Conservation (phyloP, 2,797 vertebrate species). For the Anniella stebbinsi region DNA sequence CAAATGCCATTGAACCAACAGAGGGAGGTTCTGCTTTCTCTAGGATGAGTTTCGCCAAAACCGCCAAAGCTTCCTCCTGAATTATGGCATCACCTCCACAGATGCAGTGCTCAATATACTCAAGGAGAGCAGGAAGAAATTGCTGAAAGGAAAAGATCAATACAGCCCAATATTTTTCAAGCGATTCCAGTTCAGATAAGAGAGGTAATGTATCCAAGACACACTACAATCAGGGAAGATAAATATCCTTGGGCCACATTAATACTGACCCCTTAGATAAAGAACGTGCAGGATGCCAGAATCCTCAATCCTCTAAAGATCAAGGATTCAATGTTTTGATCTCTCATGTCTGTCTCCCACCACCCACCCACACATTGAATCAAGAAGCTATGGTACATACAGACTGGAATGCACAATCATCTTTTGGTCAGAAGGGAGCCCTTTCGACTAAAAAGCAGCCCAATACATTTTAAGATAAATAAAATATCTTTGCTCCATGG, state of each 20-base stretch:
- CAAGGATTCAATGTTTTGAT: neutral
- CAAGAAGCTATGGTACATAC: neutral
- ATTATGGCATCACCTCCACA: constrained; percentile 66
- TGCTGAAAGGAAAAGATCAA: constrained; percentile 77
- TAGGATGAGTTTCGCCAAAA: constrained; percentile 90
- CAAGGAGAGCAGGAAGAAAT: constrained; percentile 90
- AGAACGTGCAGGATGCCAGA: neutral
- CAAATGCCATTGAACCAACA: constrained; percentile 93
- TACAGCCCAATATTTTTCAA: neutral
- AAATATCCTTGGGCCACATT: neutral
- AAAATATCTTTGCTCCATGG: neutral
- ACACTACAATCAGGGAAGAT: neutral
- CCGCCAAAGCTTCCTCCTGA: constrained; percentile 81
- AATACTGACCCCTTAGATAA: neutral
- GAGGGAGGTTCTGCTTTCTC: constrained; percentile 92
- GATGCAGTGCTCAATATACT: constrained; percentile 85
- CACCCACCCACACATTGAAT: neutral
- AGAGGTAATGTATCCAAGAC: accelerated
- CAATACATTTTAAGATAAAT: neutral
- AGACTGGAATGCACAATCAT: neutral
- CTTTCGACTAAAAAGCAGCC: neutral
- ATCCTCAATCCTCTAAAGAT: neutral
- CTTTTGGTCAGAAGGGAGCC: neutral
- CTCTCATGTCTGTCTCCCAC: neutral
- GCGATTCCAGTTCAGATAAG: constrained; percentile 14